phyloP scores from a whole-genome alignment of 2,113 vertebrate genomes.

The Poeciliopsis turrubarensis region DNA sequence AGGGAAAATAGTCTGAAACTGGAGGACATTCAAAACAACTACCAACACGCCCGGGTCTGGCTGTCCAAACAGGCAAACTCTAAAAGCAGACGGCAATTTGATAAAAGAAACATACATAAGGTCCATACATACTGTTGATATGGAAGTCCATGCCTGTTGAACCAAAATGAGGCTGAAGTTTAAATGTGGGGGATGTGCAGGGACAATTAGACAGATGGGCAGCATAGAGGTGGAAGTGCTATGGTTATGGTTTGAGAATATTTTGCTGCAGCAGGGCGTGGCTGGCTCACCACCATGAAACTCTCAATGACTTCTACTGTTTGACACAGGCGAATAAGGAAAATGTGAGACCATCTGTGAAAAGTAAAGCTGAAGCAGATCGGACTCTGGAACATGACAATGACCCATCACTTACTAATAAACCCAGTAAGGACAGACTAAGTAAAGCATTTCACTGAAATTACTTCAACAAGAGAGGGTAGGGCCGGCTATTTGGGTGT shows the following conservation, averaged over 20 bases:
- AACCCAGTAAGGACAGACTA: not conserved
- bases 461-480: not conserved
- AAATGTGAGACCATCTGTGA: not conserved
- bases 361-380: not conserved
- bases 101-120: not conserved
- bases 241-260: too few species aligned
- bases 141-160: not conserved
- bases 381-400: not conserved
- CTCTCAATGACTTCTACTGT: not conserved
- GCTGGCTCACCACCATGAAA: not conserved
- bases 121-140: not conserved
- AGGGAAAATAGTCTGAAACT: not conserved
- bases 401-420: not conserved
- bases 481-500: not conserved
- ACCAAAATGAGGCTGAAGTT: not conserved
- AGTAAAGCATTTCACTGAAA: not conserved
- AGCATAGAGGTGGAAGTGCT: too few species aligned
- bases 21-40: not conserved
- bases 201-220: too few species aligned
- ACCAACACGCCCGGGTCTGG: not conserved
- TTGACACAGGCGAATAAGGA: not conserved
- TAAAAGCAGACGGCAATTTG: not conserved
- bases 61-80: not conserved
- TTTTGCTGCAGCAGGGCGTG: not conserved
- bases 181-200: not conserved